Percentiles rank a stretch among this genome's conserved stretches.
Evolutionary conservation across 2,113 vertebrate genomes (phyloP).

Genomic region (Ovis canadensis): DNA sequence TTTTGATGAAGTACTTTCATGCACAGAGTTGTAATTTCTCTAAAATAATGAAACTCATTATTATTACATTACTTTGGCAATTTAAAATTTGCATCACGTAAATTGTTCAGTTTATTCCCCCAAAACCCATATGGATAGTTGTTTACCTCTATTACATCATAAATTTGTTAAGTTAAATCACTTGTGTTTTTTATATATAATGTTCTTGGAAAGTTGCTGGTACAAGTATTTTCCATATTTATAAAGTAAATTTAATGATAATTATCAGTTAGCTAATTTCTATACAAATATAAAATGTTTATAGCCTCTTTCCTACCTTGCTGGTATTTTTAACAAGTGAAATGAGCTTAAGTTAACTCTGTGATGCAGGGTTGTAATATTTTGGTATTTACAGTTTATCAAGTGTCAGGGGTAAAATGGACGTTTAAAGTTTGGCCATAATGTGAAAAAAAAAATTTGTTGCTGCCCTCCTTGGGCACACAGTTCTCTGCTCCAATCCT

Average conservation of each 20-base stretch:
- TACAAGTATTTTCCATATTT: background rate
- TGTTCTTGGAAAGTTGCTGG: background rate
- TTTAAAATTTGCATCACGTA: background rate
- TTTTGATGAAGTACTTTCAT: background rate
- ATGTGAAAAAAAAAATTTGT: background rate
- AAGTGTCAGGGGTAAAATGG: background rate
- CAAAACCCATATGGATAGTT: background rate
- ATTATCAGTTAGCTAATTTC: background rate
- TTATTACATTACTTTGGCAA: background rate
- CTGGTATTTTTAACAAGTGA: background rate
- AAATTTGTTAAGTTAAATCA: background rate
- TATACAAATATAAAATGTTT: background rate
- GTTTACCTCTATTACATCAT: background rate
- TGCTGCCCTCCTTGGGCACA: accelerated
- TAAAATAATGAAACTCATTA: background rate
- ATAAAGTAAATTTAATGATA: background rate
- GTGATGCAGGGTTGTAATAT: background rate
- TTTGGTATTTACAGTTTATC: background rate
- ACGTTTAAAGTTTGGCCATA: background rate
- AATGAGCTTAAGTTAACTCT: background rate
- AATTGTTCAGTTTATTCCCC: background rate
- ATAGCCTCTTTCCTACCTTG: background rate
- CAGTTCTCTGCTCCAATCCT: background rate
- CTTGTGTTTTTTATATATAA: background rate
- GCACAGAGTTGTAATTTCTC: background rate